These are phyloP conservation scores for Arctocebus calabarensis DNA, from an alignment of 2,797 vertebrate genomes.

Conservation along the genomic window DNA sequence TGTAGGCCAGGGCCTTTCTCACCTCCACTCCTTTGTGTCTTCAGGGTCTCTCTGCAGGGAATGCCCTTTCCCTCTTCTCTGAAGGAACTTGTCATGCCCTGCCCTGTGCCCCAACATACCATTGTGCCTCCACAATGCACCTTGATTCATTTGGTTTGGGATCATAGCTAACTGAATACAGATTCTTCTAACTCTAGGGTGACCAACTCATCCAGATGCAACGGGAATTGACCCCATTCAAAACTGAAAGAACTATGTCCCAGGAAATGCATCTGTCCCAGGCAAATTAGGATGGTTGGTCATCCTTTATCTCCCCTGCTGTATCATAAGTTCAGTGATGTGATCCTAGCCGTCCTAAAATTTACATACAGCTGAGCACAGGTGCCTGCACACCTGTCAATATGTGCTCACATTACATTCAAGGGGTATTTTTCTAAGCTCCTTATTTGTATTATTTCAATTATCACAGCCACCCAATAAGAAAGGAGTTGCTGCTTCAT, in stretches of 20 bases:
- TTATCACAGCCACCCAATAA: background rate
- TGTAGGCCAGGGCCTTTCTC: background rate
- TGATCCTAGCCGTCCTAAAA: background rate
- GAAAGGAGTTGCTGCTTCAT: background rate
- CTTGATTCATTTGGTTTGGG: constrained; percentile 31
- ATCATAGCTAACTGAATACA: background rate
- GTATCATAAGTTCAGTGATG: background rate
- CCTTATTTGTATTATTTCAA: background rate
- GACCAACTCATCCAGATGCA: background rate
- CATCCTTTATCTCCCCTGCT: background rate
- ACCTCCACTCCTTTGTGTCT: background rate
- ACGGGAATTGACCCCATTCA: background rate
- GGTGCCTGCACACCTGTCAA: no score
- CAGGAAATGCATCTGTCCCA: background rate
- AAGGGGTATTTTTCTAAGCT: background rate
- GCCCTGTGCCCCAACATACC: background rate
- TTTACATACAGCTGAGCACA: background rate
- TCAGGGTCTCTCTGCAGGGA: background rate
- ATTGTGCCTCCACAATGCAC: background rate
- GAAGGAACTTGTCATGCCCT: background rate
- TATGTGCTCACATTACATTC: background rate
- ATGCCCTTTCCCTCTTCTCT: background rate
- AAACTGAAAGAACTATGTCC: background rate
- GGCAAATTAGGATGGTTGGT: background rate
- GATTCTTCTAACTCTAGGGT: background rate